A percentile compares a stretch with the other conserved stretches of the same genome.
Conservation (phyloP, 2,113 vertebrate genomes). For the Gavia stellata region DNA sequence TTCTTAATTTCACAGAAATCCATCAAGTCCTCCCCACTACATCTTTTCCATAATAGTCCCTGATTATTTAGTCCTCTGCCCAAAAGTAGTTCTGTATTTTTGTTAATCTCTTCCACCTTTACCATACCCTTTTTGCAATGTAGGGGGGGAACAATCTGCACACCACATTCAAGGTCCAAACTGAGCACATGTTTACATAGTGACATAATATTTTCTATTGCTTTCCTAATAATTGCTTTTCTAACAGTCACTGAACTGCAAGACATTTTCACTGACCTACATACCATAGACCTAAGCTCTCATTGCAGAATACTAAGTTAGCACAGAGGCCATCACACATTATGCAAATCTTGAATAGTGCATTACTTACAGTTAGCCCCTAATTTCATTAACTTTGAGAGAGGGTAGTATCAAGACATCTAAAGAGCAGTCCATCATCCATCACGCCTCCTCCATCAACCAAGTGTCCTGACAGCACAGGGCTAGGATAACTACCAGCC, state of each 20-base stretch:
- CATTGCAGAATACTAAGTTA: background rate
- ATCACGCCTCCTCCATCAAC: background rate
- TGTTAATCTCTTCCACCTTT: background rate
- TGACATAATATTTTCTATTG: background rate
- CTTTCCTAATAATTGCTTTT: background rate
- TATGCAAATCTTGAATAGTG: background rate
- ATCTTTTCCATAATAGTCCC: background rate
- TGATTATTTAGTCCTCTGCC: background rate
- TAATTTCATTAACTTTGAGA: background rate
- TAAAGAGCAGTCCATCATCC: background rate
- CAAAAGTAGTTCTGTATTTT: background rate
- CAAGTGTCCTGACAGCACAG: background rate
- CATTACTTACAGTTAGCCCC: background rate
- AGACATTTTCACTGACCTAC: background rate
- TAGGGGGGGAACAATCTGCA: background rate
- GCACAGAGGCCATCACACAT: background rate
- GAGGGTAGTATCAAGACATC: background rate
- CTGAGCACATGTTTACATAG: accelerated
- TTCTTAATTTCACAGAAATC: background rate
- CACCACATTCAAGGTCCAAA: background rate
- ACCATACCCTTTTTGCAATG: background rate
- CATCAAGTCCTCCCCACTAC: background rate
- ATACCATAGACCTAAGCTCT: background rate
- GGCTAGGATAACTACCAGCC: background rate
- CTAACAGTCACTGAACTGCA: background rate